Conservation (phyloP, 2,113 vertebrate species). For the Onychostruthus taczanowskii region DNA sequence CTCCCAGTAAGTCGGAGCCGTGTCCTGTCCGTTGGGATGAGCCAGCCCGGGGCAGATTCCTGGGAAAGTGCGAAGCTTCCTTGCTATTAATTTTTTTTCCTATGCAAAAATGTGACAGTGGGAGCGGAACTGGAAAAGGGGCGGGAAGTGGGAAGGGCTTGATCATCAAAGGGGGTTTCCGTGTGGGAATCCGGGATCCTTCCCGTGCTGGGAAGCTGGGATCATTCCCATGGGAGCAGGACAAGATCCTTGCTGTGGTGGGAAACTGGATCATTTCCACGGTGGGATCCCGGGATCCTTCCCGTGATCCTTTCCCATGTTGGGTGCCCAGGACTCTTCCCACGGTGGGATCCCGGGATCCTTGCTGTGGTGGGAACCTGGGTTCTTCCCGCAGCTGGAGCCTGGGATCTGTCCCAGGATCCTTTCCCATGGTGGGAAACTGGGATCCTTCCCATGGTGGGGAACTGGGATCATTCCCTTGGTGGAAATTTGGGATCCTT, state of each 20-base stretch:
- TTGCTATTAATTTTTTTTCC: constrained; percentile 10
- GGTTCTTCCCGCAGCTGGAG: background rate
- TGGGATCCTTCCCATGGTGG: fast-evolving
- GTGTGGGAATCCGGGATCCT: background rate
- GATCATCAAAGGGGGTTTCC: background rate
- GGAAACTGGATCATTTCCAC: background rate
- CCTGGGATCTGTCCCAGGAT: background rate
- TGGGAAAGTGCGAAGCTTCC: background rate
- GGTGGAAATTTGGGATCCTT: background rate
- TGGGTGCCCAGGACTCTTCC: background rate
- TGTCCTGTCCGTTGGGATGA: background rate
- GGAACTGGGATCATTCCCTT: background rate
- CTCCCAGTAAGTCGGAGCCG: fast-evolving
- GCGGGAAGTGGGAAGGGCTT: background rate
- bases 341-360: fast-evolving
- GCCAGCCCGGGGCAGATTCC: background rate
- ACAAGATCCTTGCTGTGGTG: background rate
- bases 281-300: background rate
- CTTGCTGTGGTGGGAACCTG: fast-evolving
- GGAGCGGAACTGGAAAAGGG: background rate
- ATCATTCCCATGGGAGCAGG: background rate
- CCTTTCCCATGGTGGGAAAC: fast-evolving
- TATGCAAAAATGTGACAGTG: constrained; percentile 21
- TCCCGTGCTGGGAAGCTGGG: background rate
- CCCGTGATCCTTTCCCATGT: fast-evolving